phyloP scores from a whole-genome alignment of 1,140 invertebrate species.

The Subanguina moxae region DNA sequence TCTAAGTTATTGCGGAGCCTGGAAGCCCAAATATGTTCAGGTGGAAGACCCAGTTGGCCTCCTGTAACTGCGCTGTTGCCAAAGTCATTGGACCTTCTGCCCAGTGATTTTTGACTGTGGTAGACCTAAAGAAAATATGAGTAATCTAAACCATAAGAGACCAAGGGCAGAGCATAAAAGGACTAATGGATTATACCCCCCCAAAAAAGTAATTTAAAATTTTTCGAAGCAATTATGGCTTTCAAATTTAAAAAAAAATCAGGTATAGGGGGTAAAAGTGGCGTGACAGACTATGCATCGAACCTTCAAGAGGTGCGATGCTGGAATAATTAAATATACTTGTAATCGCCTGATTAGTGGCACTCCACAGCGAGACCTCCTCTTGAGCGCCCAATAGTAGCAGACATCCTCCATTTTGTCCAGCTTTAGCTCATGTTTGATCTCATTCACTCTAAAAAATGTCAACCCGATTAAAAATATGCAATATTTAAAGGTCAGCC shows the following conservation, averaged over 20 bases:
- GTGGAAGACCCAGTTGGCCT: not conserved
- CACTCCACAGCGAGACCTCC: slow-evolving; percentile 91
- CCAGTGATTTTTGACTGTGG: slow-evolving; percentile 25
- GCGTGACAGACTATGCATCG: too few species aligned
- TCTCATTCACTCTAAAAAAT: slow-evolving; percentile 37
- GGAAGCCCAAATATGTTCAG: slow-evolving; percentile 3
- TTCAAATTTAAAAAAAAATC: too few species aligned
- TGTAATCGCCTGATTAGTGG: slow-evolving; percentile 75
- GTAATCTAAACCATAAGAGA: not conserved
- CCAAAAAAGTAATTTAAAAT: too few species aligned
- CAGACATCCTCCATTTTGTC: slow-evolving; percentile 32
- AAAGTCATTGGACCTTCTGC: slow-evolving; percentile 9
- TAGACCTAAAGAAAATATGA: slow-evolving; percentile 17
- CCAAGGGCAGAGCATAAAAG: too few species aligned
- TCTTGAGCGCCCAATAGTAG: slow-evolving; percentile 79
- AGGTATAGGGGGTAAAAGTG: too few species aligned
- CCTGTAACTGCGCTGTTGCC: not conserved
- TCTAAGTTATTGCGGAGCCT: slow-evolving; percentile 33
- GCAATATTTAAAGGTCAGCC: not conserved
- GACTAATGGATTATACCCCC: too few species aligned
- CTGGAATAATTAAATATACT: slow-evolving; percentile 13
- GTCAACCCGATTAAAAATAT: not conserved
- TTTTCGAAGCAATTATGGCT: too few species aligned
- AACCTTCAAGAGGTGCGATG: too few species aligned
- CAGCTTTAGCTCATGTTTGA: slow-evolving; percentile 26